Evolutionary conservation across 1,140 invertebrate species (phyloP), one percentile per base, ranked within the genome.

Genomic region (Magallana gigas): DNA sequence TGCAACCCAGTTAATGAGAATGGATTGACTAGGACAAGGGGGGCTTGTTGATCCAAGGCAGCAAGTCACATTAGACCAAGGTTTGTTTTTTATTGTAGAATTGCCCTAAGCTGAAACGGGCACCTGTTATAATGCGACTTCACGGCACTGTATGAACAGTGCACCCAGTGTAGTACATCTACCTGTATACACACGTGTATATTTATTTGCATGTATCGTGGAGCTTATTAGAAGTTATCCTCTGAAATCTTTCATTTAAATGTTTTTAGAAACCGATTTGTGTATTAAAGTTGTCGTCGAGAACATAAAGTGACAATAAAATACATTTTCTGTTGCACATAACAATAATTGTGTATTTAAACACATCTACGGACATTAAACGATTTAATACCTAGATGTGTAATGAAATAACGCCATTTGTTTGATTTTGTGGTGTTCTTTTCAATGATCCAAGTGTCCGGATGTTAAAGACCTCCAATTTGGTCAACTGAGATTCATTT

Each of bases 21-120:
- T 76, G 68, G 68, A 76, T 76, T 76, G 68, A 76, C 68, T 76
- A 76, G 68, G 18, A 76, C 68, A 23, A 76, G 23, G 68, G 68
- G 23, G 68, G 14, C 68, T 76, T 76, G 68, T 76, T 76, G 68
- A 76, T 76, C 23, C 23, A 76, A 18, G 36, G 68, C 68, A 76
- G 68, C 68, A 76, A 76, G 68, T 76, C 68, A 36, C 23, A 76
- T 29, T 29, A 76, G 18, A 76, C 29, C 23, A 23, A 76, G 68
- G 68, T 76, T 76, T 76, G 68, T 76, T 76, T n/a, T 76, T 18
- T 48, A 48, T 9, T 76, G 14, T 5, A 76, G 36, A 76, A 36
- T 9, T 76, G 36, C 36, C 68, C 8, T 18, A 36, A 76, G 23
- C 36, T 76, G 23, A 8, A 76, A 76, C 1, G 68, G 68, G 68